Evolutionary conservation across 2,113 vertebrate genomes (phyloP).

Genomic region (Actenoides hombroni): DNA sequence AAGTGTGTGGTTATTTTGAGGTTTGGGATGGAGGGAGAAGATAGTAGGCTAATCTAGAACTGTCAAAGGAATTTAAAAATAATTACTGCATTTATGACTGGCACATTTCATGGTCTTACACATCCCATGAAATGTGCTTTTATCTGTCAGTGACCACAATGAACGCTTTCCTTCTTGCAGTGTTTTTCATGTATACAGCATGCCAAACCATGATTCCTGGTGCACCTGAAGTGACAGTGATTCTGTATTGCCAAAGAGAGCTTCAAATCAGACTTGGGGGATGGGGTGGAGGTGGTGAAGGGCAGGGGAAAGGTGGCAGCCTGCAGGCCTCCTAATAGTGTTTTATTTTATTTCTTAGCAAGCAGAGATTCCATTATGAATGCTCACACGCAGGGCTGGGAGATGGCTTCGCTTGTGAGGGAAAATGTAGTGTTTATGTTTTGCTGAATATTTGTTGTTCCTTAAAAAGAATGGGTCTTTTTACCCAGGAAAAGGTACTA

Average conservation of each 20-base stretch:
- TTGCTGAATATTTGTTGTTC: neutral
- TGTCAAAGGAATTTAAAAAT: neutral
- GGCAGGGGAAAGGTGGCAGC: neutral
- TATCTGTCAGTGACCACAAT: neutral
- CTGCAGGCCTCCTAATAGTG: neutral
- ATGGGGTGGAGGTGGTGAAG: neutral
- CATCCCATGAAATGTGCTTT: neutral
- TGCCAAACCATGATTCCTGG: neutral
- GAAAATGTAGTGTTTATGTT: neutral
- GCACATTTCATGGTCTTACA: neutral
- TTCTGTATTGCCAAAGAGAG: neutral
- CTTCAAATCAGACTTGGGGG: neutral
- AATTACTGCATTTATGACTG: neutral
- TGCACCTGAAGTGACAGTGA: neutral
- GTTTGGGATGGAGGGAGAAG: neutral
- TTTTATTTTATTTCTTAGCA: neutral
- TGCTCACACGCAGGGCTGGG: neutral
- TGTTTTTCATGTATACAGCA: neutral
- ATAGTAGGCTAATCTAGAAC: neutral
- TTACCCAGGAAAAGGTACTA: neutral
- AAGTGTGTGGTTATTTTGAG: neutral
- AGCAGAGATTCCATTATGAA: neutral
- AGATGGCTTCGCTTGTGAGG: neutral
- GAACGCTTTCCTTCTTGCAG: neutral
- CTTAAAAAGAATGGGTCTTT: neutral